Evolutionary conservation across 1,140 invertebrate genomes (phyloP), one percentile per base, ranked within the genome.

Genomic region (Chlorops oryzae): DNA sequence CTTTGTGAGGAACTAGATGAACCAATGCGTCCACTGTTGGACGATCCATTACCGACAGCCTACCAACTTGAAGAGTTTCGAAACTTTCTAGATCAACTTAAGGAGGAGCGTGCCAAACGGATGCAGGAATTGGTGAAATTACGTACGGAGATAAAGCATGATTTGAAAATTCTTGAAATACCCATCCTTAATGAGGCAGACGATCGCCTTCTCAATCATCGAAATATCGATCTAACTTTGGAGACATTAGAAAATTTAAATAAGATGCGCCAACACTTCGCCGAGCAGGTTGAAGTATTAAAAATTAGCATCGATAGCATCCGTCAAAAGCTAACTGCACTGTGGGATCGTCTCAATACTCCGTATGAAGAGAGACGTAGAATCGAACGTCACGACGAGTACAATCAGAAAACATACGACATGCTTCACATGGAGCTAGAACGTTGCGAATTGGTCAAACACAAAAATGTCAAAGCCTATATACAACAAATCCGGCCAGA

Each of bases 401-500:
- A 75, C 41, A 78, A 73, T 25, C 57, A 73, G 13, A 54, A 59
- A 7, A 78, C 78, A 10, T 69, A 81, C 44, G 70, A 74, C 56
- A 73, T 76, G 13, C 72, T 85, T 5, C 61, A 77, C 25, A 59
- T 69, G 34, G 84, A 87, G 73, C 72, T 87, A 20, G 69, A 77
- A 23, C 72, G 78, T 13, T 85, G 82, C 59, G 81, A 85, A 61
- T 65, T 77, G 34, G 70, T 82, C 9, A 81, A 85, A 35, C 69
- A 73, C 9, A 77, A 83, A 55, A 86, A 87, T 63, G 77, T 88
- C 1, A 76, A 80, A 61, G 60, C 79, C 43, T 88, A 88, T 64
- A 75, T 91, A 22, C 78, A 80, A 1, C 82, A 83, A 59, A 67
- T 87, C 2, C 76, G 87, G 4, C 63, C 74, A 2, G 83, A 91